Base-by-base conservation (phyloP, 2,797 vertebrate genomes). In the Alectoris magna region DNA sequence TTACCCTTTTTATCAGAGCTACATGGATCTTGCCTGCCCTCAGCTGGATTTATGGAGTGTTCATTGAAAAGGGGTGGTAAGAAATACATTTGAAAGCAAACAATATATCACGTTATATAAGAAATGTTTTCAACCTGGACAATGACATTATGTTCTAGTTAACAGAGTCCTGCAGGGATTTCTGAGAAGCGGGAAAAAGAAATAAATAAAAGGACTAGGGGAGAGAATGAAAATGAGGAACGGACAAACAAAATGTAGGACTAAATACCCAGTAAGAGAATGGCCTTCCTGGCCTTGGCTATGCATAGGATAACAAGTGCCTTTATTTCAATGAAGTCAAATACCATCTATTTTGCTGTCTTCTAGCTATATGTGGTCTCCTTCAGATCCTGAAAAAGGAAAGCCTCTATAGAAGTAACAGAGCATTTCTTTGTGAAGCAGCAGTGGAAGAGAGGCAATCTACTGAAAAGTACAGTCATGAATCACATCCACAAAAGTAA, bases 11-110 rank as follows among this genome's bases (percentile, higher is more conserved):
- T 68, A 71, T 73, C 53, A 79, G 75, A 91, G 66, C 89, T 96
- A 19, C 88, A 41, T 91, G 87, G 96, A 97, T 95, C 97, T 97
- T 96, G 97, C 86, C 97, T 97, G 97, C 97, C 97, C 96, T 96
- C 97, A 88, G 71, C 97, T 96, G 97, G 96, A 97, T 96, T 95
- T 93, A 96, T 76, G 75, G 60, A 94, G 46, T 49, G 68, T 53
- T 94, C 81, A 51, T 62, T 91, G 83, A 91, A 91, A 92, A 83
- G 77, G 5, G 12, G 49, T 77, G 64, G n/a, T 73, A 76, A 92
- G 62, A 91, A 91, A 84, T 31, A 19, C 15, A 41, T 88, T 53
- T 84, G 64, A 93, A 92, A 88, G 41, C 7, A 44, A 79, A 56
- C 19, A 79, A 67, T 72, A 55, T 48, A 78, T 72, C 41, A 56